phyloP scores from a whole-genome alignment of 2,888 invertebrate genomes.

The Epistrophella euchroma region DNA sequence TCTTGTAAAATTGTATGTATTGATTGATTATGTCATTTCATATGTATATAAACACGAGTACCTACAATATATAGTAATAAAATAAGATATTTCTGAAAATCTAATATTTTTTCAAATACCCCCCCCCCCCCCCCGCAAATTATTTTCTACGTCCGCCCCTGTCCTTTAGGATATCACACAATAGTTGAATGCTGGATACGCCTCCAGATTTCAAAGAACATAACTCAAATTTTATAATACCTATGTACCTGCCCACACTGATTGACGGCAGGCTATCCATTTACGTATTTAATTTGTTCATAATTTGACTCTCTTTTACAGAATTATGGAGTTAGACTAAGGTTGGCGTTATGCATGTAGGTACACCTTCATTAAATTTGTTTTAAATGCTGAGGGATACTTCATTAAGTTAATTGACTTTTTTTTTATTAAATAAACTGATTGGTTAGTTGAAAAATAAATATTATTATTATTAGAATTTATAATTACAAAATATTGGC shows the following conservation, averaged over 20 bases:
- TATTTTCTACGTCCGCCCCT: too few relatives aligned
- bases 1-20: too few relatives aligned
- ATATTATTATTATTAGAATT: background rate
- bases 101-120: too few relatives aligned
- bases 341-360: background rate
- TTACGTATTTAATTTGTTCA: slow-evolving; percentile 42
- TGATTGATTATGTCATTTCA: too few relatives aligned
- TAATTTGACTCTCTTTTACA: slow-evolving; percentile 30
- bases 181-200: slow-evolving; percentile 32
- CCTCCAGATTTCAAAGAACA: slow-evolving; percentile 17
- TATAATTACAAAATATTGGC: too few relatives aligned
- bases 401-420: slow-evolving; percentile 14
- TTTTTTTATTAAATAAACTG: background rate
- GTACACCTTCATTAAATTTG: slow-evolving; percentile 18
- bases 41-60: too few relatives aligned
- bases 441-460: background rate
- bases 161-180: background rate
- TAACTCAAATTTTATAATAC: slow-evolving; percentile 38
- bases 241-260: slow-evolving; percentile 27
- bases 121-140: too few relatives aligned
- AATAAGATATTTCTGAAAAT: too few relatives aligned
- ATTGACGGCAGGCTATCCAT: slow-evolving; percentile 43
- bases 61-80: too few relatives aligned
- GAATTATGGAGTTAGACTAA: slow-evolving; percentile 26
- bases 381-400: slow-evolving; percentile 8